Evolutionary conservation across 2,797 vertebrate species (phyloP).

Genomic region (Caiman crocodilus): DNA sequence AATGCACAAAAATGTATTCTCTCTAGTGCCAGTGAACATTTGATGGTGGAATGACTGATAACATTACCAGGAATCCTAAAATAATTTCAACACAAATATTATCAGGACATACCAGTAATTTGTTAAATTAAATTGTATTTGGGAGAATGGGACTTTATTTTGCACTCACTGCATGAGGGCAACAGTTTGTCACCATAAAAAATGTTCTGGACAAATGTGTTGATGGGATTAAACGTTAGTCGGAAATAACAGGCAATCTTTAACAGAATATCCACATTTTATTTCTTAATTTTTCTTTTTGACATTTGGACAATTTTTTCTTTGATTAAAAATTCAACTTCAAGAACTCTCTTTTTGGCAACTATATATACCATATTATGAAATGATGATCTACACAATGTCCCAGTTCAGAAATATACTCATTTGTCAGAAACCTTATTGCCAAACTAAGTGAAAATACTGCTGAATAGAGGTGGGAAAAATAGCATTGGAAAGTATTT

Average conservation of each 20-base stretch:
- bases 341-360: background rate
- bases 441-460: background rate
- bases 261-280: background rate
- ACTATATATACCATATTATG: accelerated
- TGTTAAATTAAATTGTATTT: background rate
- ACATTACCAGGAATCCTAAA: background rate
- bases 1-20: background rate
- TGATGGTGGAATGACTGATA: background rate
- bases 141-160: background rate
- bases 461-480: background rate
- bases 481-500: background rate
- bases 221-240: background rate
- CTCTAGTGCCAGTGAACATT: background rate
- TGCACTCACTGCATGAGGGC: constrained; percentile 10
- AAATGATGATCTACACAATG: background rate
- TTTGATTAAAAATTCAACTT: background rate
- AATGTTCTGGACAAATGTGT: background rate
- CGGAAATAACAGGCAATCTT: background rate
- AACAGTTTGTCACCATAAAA: background rate
- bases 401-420: background rate
- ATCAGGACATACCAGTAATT: background rate
- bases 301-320: background rate
- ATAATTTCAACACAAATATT: background rate
- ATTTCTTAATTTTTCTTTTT: background rate
- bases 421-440: background rate